These are phyloP conservation scores for Aphis gossypii DNA, from an alignment of 1,140 invertebrate species.

Conservation along the genomic window DNA sequence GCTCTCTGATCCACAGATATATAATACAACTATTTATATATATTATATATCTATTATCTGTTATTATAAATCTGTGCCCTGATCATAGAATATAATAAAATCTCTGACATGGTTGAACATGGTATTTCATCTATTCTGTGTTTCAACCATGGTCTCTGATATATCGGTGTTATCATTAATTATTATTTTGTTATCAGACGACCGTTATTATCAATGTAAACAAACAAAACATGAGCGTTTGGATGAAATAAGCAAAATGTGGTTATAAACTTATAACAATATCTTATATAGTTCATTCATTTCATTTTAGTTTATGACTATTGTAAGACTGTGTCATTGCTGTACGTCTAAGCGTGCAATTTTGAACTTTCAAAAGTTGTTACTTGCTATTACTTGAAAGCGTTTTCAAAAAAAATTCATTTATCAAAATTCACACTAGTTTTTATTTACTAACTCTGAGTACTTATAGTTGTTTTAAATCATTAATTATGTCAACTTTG, in stretches of 20 bases:
- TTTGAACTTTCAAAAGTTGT: neutral
- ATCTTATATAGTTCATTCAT: neutral
- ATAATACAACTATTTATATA: no score
- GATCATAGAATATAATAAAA: no score
- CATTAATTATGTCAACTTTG: constrained; percentile 19
- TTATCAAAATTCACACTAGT: neutral
- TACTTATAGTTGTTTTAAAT: neutral
- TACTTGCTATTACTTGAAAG: neutral
- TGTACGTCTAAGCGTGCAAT: no score
- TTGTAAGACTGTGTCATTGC: neutral
- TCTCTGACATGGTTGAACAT: no score
- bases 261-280: neutral
- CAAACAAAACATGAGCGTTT: neutral
- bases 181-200: neutral
- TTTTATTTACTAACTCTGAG: neutral
- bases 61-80: no score
- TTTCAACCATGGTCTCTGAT: no score
- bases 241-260: constrained; percentile 28
- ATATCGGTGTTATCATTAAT: neutral
- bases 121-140: no score
- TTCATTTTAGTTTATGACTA: neutral
- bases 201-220: constrained; percentile 24
- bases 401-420: neutral
- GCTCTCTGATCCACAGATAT: no score
- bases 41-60: no score